Evolutionary conservation across 2,797 vertebrate species (phyloP), one percentile per base, ranked within the genome.

Genomic region (Linurgus olivaceus): DNA sequence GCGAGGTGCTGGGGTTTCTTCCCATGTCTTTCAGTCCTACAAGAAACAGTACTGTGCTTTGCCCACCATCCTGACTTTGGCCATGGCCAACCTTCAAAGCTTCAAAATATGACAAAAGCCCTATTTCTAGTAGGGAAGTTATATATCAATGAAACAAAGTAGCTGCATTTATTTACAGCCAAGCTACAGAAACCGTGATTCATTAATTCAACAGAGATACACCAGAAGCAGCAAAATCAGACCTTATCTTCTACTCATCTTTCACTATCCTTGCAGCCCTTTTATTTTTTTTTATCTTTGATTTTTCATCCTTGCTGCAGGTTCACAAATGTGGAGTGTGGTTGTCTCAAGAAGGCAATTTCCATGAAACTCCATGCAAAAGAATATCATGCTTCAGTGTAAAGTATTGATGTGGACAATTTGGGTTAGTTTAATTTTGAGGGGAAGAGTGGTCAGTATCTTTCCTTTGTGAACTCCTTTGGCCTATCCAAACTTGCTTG

Each of bases 71-170:
- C 45, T 91, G 50, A 58, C 67, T 89, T 94, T 70, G 81, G 62
- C 54, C 29, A 40, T 20, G 42, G 38, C 15, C 66, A 75, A 38
- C 23, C 25, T 72, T 44, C 67, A 82, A 54, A 76, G 24, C 67
- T 85, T 87, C 78, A 85, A 82, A 85, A 75, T 62, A 57, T 2
- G 18, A 66, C 52, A 33, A 82, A 79, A 61, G 4, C 6, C 23
- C 23, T 23, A 17, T 73, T 96, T 93, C 85, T 70, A 51, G 42
- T 51, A 81, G 54, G 59, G 55, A 85, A 44, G 37, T 89, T 82
- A 58, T 21, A 23, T 7, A 76, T 66, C 44, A 76, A 1, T 14
- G 6, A 31, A 86, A 85, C 31, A 57, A 81, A 75, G 19, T 44
- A 73, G n/a, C n/a, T 28, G 86, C 40, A 61, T 68, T 15, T 65